Evolutionary conservation across 2,113 vertebrate species (phyloP).

Genomic region (Amphiprion ocellaris): DNA sequence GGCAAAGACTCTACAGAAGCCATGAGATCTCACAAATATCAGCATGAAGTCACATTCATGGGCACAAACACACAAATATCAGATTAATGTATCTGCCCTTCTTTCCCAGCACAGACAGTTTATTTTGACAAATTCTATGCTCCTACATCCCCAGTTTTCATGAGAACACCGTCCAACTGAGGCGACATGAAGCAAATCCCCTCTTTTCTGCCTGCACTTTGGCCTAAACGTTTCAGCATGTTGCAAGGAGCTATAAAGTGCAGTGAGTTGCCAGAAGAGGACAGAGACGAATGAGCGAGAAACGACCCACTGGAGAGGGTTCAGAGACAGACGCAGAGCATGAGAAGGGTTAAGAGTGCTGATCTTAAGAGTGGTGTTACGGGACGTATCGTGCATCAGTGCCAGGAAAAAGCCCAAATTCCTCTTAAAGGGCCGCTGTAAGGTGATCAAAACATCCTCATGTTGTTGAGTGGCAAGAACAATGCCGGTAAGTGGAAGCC

Average conservation of each 20-base stretch:
- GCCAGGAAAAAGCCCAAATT: conserved; percentile 20
- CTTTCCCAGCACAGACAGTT: conserved; percentile 2
- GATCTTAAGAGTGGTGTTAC: background rate
- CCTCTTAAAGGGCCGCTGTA: background rate
- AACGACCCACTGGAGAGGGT: conserved; percentile 16
- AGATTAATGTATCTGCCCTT: background rate
- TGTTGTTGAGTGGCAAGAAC: background rate
- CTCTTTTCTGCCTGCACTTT: conserved; percentile 40
- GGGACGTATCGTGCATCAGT: background rate
- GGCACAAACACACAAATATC: background rate
- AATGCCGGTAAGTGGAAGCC: background rate
- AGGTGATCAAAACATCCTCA: conserved; percentile 7
- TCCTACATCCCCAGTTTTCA: conserved; percentile 10
- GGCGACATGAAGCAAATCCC: conserved; percentile 55
- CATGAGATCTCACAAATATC: background rate
- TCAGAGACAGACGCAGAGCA: conserved; percentile 6
- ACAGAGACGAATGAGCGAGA: conserved; percentile 62
- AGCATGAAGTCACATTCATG: background rate
- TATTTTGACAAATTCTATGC: background rate
- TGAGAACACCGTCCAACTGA: conserved; percentile 22
- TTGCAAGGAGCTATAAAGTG: conserved; percentile 18
- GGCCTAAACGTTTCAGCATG: conserved; percentile 72
- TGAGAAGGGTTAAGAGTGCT: conserved; percentile 7
- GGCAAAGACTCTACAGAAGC: background rate
- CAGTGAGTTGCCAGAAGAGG: conserved; percentile 43